These are phyloP conservation scores for Pogonocichla stellata DNA, from an alignment of 2,113 vertebrate genomes.

Conservation along the genomic window DNA sequence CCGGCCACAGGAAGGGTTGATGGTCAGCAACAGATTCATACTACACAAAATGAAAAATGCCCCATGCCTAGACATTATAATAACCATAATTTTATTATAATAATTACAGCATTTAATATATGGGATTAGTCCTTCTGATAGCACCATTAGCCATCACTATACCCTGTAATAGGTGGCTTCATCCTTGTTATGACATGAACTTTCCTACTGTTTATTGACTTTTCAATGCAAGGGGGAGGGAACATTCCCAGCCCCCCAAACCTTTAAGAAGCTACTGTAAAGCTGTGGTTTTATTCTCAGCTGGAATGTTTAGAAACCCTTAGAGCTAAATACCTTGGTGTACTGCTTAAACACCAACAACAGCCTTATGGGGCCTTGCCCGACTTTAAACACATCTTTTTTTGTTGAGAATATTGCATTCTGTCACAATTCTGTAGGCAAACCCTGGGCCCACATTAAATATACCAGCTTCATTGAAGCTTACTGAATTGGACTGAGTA, in stretches of 20 bases:
- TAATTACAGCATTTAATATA: conserved; percentile 76
- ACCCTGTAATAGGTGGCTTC: conserved; percentile 77
- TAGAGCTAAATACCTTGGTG: conserved; percentile 85
- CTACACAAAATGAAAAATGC: conserved; percentile 56
- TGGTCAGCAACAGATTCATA: not conserved
- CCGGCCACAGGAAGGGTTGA: not conserved
- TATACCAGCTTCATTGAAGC: conserved; percentile 83
- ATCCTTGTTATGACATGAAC: conserved; percentile 85
- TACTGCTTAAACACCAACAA: conserved; percentile 90
- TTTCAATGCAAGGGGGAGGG: conserved; percentile 82
- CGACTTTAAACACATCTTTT: conserved; percentile 87
- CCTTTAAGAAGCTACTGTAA: conserved; percentile 85
- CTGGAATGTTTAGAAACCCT: conserved; percentile 89
- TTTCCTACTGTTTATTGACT: conserved; percentile 85
- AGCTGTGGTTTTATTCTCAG: conserved; percentile 83
- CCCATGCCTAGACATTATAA: conserved; percentile 69
- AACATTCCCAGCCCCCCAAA: conserved; percentile 83
- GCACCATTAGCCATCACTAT: conserved; percentile 77
- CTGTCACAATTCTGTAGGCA: conserved; percentile 83
- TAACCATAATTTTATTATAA: conserved; percentile 76
- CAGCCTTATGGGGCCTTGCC: conserved; percentile 86
- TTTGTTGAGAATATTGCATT: conserved; percentile 86
- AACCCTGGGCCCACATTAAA: conserved; percentile 84
- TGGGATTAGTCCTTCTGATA: conserved; percentile 78
- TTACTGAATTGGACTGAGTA: conserved; percentile 86